phyloP scores from a whole-genome alignment of 2,797 vertebrate species.

The Naso thynnoides region DNA sequence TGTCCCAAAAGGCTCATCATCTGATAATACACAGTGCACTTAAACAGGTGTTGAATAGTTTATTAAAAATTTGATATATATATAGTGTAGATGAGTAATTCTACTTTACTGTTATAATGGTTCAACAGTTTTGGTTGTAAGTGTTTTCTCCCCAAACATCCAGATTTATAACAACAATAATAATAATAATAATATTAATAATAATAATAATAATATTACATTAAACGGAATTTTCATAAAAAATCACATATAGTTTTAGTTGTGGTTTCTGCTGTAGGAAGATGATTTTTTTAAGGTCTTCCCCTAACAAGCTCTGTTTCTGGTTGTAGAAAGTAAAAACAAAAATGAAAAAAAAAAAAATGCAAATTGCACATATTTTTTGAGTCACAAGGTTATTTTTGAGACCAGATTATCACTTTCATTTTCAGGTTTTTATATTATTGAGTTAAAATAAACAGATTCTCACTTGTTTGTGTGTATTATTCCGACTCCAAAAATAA shows the following conservation, averaged over 20 bases:
- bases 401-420: not conserved
- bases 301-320: not conserved
- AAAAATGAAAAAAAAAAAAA: not conserved
- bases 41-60: constrained; percentile 43
- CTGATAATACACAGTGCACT: constrained; percentile 12
- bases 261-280: not conserved
- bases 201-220: constrained; percentile 1
- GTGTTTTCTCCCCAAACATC: not conserved
- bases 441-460: not conserved
- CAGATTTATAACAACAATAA: too few relatives aligned
- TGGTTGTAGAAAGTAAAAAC: not conserved
- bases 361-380: too few relatives aligned
- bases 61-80: constrained; percentile 1
- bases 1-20: constrained; percentile 48
- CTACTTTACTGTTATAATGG: not conserved
- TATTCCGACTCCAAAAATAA: not conserved
- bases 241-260: not conserved
- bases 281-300: not conserved
- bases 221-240: not conserved
- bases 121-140: not conserved
- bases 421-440: not conserved
- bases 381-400: not conserved
- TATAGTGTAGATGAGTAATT: not conserved
- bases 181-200: constrained; percentile 1
- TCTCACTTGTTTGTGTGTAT: not conserved